These are phyloP conservation scores for Fistularia tabacaria DNA, from an alignment of 2,797 vertebrate genomes.

Conservation along the genomic window DNA sequence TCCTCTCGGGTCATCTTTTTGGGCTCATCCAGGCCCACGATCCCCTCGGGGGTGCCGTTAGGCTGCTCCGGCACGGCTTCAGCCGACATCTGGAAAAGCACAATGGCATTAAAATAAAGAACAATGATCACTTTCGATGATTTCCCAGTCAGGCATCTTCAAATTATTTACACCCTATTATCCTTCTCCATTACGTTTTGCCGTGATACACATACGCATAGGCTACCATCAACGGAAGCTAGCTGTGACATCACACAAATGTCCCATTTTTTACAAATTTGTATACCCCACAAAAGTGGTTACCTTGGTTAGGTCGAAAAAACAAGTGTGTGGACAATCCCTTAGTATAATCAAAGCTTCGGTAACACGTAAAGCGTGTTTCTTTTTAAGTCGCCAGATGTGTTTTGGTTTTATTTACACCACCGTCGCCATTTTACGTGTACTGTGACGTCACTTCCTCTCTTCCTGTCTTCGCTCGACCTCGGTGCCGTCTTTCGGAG, in stretches of 20 bases:
- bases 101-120: background rate
- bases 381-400: background rate
- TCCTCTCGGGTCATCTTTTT: slow-evolving; percentile 99
- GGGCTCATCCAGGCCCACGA: slow-evolving; percentile 89
- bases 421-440: slow-evolving; percentile 53
- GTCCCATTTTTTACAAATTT: no score
- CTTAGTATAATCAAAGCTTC: background rate
- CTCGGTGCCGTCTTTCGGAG: no score
- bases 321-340: background rate
- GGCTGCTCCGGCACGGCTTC: slow-evolving; percentile 51
- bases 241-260: no score
- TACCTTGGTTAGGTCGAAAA: background rate
- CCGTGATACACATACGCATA: no score
- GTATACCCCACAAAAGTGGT: no score
- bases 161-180: no score
- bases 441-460: slow-evolving; percentile 23
- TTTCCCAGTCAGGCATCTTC: no score
- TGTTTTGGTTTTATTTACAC: slow-evolving; percentile 42
- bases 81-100: slow-evolving; percentile 11
- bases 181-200: no score
- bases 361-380: background rate
- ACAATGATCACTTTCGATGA: background rate
- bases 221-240: no score
- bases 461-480: slow-evolving; percentile 8
- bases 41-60: slow-evolving; percentile 65